Evolutionary conservation across 2,113 vertebrate species (phyloP).

Genomic region (Glaucomys volans): DNA sequence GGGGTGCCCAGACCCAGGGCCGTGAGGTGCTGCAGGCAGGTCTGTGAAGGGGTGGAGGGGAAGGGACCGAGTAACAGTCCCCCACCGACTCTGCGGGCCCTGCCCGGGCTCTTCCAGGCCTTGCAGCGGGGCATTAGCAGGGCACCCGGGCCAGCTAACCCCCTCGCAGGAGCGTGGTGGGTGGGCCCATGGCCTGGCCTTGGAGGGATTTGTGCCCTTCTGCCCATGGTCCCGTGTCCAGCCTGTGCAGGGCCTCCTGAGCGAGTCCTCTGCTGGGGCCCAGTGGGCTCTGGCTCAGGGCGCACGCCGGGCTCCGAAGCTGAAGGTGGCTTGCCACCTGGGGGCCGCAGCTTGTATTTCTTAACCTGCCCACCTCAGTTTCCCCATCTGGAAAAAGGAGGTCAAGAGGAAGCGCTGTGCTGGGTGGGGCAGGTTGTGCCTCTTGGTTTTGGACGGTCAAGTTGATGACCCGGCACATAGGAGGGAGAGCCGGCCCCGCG

Average conservation of each 20-base stretch:
- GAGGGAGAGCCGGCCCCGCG: rapidly evolving
- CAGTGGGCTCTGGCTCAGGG: too few species aligned
- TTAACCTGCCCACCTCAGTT: background rate
- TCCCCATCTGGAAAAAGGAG: background rate
- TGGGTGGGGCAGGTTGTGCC: background rate
- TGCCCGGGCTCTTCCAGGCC: rapidly evolving
- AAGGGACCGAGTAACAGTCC: rapidly evolving
- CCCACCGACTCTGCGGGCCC: too few species aligned
- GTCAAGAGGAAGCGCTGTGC: background rate
- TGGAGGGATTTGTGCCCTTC: background rate
- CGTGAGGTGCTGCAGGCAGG: rapidly evolving
- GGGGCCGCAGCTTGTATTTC: too few species aligned
- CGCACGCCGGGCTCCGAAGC: too few species aligned
- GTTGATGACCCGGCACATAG: rapidly evolving
- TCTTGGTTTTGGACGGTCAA: background rate
- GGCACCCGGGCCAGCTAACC: rapidly evolving
- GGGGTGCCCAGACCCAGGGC: background rate
- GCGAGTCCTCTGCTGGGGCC: background rate
- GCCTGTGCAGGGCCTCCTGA: background rate
- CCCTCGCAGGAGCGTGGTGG: rapidly evolving
- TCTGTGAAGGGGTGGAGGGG: rapidly evolving
- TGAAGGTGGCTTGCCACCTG: background rate
- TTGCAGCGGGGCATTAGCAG: rapidly evolving
- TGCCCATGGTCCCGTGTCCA: background rate
- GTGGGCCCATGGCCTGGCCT: rapidly evolving